phyloP scores from a whole-genome alignment of 2,888 invertebrate genomes.

The Campoplex nolae region DNA sequence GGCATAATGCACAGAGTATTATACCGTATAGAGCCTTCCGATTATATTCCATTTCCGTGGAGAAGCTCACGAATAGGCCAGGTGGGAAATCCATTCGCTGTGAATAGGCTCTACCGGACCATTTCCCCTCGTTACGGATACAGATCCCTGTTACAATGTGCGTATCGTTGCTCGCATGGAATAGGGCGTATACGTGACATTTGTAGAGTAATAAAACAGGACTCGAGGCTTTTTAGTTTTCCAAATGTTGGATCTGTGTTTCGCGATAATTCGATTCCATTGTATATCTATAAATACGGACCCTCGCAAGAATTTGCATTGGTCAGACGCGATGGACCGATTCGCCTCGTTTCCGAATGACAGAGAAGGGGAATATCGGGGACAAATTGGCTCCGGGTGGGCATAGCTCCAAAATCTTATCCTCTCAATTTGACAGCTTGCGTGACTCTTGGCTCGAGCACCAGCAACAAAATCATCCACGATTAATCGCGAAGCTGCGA shows the following conservation, averaged over 20 bases:
- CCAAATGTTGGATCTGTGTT: background rate
- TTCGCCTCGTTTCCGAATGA: conserved; percentile 35
- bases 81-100: conserved; percentile 40
- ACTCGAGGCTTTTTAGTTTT: background rate
- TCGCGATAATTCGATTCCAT: background rate
- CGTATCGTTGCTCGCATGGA: background rate
- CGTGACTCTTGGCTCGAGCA: background rate
- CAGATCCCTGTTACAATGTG: background rate
- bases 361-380: conserved; percentile 34
- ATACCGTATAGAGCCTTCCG: background rate
- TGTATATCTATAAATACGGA: conserved; percentile 1
- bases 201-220: no score
- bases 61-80: conserved; percentile 9
- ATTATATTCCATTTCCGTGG: conserved; percentile 4
- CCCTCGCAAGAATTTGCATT: conserved; percentile 13
- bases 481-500: background rate
- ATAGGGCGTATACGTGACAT: background rate
- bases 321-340: conserved; percentile 40
- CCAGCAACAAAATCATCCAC: background rate
- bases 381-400: conserved; percentile 52
- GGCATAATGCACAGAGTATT: background rate
- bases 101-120: conserved; percentile 36
- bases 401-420: conserved; percentile 23
- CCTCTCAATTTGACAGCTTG: conserved; percentile 5
- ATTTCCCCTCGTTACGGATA: conserved; percentile 23